These are phyloP conservation scores for Bothrops jararaca DNA, from an alignment of 2,113 vertebrate species.

Conservation along the genomic window DNA sequence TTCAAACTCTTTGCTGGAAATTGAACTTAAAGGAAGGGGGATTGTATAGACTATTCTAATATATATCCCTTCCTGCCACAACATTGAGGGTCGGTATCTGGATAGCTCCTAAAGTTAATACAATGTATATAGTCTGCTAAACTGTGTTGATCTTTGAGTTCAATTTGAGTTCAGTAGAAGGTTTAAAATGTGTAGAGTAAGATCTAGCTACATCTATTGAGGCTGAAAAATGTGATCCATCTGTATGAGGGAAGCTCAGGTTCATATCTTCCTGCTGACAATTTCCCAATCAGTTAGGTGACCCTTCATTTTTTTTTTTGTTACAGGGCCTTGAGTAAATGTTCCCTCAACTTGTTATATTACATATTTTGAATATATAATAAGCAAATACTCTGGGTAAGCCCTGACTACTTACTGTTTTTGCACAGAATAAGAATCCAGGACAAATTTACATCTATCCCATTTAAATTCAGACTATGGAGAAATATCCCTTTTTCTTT, in stretches of 20 bases:
- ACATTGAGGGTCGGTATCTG: not conserved
- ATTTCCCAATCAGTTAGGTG: too few species aligned
- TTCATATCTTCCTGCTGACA: not conserved
- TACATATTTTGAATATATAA: not conserved
- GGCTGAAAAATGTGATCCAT: not conserved
- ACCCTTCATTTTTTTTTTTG: not conserved
- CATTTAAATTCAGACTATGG: conserved; percentile 10
- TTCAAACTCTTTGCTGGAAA: not conserved
- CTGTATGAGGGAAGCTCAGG: not conserved
- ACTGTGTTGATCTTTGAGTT: not conserved
- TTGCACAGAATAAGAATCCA: not conserved
- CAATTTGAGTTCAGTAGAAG: not conserved
- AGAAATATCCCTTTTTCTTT: not conserved
- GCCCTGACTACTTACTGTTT: not conserved
- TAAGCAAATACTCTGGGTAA: not conserved
- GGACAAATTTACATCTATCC: not conserved
- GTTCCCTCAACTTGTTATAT: not conserved
- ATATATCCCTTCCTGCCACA: not conserved
- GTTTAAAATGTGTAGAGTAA: not conserved
- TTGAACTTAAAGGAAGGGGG: not conserved
- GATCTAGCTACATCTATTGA: not conserved
- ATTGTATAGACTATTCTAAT: not conserved
- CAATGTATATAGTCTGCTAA: not conserved
- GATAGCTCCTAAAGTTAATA: not conserved
- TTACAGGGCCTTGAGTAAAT: not conserved